Percentiles rank a stretch among this genome's conserved stretches.
These are phyloP conservation scores for Lochmaea capreae DNA, from an alignment of 2,888 invertebrate genomes.

Conservation along the genomic window DNA sequence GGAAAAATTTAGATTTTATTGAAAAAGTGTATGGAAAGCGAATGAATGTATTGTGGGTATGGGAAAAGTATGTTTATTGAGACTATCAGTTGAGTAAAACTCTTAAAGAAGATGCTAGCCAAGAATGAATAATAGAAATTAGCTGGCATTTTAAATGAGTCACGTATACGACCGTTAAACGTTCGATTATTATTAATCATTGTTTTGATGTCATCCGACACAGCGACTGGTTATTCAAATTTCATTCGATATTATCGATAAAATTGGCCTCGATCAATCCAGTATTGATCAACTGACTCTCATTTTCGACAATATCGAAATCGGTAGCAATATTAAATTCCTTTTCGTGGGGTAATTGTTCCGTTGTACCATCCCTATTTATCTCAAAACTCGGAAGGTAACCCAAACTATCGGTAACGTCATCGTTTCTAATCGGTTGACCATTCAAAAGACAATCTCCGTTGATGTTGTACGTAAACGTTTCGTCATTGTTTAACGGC, in stretches of 20 bases:
- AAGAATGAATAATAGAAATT: no score
- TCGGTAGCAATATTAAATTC: slow-evolving; percentile 47
- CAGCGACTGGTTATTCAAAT: background rate
- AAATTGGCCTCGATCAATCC: slow-evolving; percentile 55
- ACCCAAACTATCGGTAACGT: slow-evolving; percentile 37
- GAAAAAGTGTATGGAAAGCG: no score
- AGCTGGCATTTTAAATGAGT: background rate
- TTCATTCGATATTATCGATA: slow-evolving; percentile 52
- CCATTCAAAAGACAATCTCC: slow-evolving; percentile 64
- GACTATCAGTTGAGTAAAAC: no score
- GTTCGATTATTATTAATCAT: background rate
- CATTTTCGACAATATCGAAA: slow-evolving; percentile 52
- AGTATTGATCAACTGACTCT: slow-evolving; percentile 50
- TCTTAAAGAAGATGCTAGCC: no score
- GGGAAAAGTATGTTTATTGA: no score
- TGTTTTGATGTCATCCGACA: slow-evolving; percentile 3
- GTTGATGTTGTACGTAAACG: slow-evolving; percentile 59
- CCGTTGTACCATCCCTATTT: slow-evolving; percentile 49
- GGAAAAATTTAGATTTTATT: no score
- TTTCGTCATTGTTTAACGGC: slow-evolving; percentile 68
- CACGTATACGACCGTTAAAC: background rate
- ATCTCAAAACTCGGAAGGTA: slow-evolving; percentile 45
- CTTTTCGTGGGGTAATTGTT: slow-evolving; percentile 41
- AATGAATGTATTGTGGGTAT: no score
- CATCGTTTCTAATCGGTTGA: slow-evolving; percentile 59